phyloP scores from a whole-genome alignment of 2,888 invertebrate species.

The Platypus cylindrus region DNA sequence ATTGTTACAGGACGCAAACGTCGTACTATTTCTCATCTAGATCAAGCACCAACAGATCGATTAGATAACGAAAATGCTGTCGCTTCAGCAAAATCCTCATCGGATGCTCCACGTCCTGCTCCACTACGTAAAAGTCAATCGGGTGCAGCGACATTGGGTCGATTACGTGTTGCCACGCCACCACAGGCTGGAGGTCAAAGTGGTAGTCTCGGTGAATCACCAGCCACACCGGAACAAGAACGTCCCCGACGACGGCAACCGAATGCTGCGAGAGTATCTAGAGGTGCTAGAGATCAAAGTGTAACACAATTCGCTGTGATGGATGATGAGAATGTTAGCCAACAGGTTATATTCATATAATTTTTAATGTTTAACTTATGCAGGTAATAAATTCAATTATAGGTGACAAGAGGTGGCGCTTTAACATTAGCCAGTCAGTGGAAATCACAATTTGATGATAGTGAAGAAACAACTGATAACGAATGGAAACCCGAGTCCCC shows the following conservation, averaged over 20 bases:
- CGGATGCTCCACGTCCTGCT: constrained; percentile 31
- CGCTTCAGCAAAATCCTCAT: constrained; percentile 41
- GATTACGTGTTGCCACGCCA: constrained; percentile 47
- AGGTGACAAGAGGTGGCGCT: constrained; percentile 75
- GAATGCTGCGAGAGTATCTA: constrained; percentile 32
- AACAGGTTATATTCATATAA: constrained; percentile 49
- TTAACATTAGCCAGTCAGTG: constrained; percentile 85
- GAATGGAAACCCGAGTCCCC: constrained; percentile 82
- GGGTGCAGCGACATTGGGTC: constrained; percentile 57
- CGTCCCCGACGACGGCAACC: constrained; percentile 35
- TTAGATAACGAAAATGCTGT: constrained; percentile 53
- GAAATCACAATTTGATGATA: constrained; percentile 94
- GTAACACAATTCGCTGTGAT: constrained; percentile 84
- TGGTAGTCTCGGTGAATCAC: constrained; percentile 24
- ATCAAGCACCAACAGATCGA: constrained; percentile 31
- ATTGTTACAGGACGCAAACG: constrained; percentile 28
- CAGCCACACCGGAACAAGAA: constrained; percentile 30
- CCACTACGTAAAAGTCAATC: constrained; percentile 34
- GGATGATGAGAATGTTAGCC: constrained; percentile 87
- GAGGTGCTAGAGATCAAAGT: constrained; percentile 61
- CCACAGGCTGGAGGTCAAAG: constrained; percentile 18
- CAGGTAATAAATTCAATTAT: too few relatives aligned
- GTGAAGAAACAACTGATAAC: constrained; percentile 87
- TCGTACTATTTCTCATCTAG: constrained; percentile 32
- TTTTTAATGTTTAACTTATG: not conserved